These are phyloP conservation scores for Smutsia gigantea DNA, from an alignment of 2,797 vertebrate genomes.

Conservation along the genomic window DNA sequence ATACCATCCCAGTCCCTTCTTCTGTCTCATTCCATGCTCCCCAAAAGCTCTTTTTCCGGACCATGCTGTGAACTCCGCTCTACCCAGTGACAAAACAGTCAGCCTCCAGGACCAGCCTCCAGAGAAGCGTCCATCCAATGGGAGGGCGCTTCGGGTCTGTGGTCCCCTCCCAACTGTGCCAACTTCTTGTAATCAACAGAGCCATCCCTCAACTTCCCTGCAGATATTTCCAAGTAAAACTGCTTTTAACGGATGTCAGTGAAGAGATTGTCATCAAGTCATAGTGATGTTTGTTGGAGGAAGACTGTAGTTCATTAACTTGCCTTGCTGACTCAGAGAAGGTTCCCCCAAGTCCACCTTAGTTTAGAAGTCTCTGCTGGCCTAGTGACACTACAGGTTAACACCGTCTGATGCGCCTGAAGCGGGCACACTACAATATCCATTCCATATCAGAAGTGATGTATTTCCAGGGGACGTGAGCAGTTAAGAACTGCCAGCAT, in stretches of 20 bases:
- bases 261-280: background rate
- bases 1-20: rapidly evolving
- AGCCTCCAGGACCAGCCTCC: too few species aligned
- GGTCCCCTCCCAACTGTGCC: rapidly evolving
- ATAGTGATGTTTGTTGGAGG: slow-evolving; percentile 26
- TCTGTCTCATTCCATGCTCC: rapidly evolving
- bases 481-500: slow-evolving; percentile 83
- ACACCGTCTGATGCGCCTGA: slow-evolving; percentile 76
- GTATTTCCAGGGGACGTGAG: slow-evolving; percentile 81
- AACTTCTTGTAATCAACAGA: background rate
- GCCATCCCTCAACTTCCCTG: background rate
- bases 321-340: background rate
- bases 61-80: background rate
- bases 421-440: slow-evolving; percentile 82
- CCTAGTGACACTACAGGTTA: slow-evolving; percentile 78
- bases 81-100: rapidly evolving
- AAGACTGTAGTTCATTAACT: slow-evolving; percentile 60
- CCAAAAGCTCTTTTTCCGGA: background rate
- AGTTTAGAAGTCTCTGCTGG: slow-evolving; percentile 63
- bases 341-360: slow-evolving; percentile 56
- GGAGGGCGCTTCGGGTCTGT: background rate
- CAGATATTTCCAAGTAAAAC: background rate
- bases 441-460: slow-evolving; percentile 84
- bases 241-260: background rate
- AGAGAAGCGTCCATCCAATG: rapidly evolving